Evolutionary conservation across 2,888 invertebrate genomes (phyloP), one percentile per base, ranked within the genome.

Genomic region (Trichacis sp.): DNA sequence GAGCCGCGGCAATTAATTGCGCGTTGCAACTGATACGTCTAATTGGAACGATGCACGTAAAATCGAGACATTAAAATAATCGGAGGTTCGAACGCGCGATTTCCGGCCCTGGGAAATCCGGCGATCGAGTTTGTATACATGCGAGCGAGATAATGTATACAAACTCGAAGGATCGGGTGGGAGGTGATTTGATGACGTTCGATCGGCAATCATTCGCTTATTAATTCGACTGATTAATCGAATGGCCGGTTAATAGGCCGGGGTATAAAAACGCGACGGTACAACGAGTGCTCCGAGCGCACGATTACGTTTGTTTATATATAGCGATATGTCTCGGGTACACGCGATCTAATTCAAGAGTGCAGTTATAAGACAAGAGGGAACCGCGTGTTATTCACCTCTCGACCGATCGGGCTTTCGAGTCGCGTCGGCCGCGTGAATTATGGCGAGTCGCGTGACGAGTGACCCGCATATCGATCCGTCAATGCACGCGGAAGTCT

Each of bases 1-100:
- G 61, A 65, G 65, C 65, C 46, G 55, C 56, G 46, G 30, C 62
- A 66, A 62, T 62, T 66, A 66, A 66, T 66, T 66, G 66, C 43
- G 54, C 33, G 15, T 20, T 29, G 43, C 14, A 18, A 56, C 58
- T 59, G 62, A 66, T 66, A 62, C 55, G 61, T 66, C 62, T 62
- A 62, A 66, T 62, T 66, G 55, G 55, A 55, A 66, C 62, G 66
- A 18, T 15, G 58, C 62, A 62, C 52, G 48, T 59, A 59, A 66
- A 59, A 56, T 62, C 49, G 62, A 42, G 59, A 58, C 54, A 62
- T 59, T 59, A 42, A 58, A 59, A 66, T 55, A 59, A 62, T 58
- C 56, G 36, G 11, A 50, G n/a, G 17, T 43, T 42, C 24, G 17
- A 14, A 36, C 29, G 42, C 15, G 15, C 17, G 2, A 8, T 18